Conservation (phyloP, 2,113 vertebrate species). For the Myotis brandtii region DNA sequence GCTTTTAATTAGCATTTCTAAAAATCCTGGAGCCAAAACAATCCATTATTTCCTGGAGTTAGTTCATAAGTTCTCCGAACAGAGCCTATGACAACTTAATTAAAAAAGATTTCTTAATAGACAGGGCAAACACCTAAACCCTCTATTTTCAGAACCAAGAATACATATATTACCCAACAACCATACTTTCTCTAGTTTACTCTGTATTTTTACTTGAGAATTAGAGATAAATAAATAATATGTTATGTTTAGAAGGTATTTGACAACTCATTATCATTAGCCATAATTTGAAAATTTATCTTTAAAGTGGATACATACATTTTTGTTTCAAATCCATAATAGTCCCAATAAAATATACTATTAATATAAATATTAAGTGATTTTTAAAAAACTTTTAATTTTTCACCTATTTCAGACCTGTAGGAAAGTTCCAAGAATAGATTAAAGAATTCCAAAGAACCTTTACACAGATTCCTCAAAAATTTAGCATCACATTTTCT, state of each 20-base stretch:
- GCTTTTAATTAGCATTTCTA: conserved; percentile 26
- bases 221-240: background rate
- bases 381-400: background rate
- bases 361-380: background rate
- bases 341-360: background rate
- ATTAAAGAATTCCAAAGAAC: background rate
- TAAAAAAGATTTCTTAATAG: conserved; percentile 51
- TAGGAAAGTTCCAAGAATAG: background rate
- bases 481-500: background rate
- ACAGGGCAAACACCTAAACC: background rate
- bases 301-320: background rate
- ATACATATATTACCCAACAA: background rate
- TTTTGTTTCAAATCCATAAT: background rate
- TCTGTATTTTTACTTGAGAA: conserved; percentile 7
- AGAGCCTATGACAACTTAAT: conserved; percentile 7
- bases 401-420: background rate
- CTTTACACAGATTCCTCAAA: background rate
- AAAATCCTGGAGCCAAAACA: conserved; percentile 32
- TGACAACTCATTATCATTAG: background rate
- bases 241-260: background rate
- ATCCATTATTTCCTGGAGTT: background rate
- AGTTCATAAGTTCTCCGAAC: background rate
- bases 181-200: background rate
- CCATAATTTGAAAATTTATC: background rate
- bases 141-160: conserved; percentile 1